These are phyloP conservation scores for Doryteuthis pealeii DNA, from an alignment of 1,140 invertebrate genomes.

Conservation along the genomic window DNA sequence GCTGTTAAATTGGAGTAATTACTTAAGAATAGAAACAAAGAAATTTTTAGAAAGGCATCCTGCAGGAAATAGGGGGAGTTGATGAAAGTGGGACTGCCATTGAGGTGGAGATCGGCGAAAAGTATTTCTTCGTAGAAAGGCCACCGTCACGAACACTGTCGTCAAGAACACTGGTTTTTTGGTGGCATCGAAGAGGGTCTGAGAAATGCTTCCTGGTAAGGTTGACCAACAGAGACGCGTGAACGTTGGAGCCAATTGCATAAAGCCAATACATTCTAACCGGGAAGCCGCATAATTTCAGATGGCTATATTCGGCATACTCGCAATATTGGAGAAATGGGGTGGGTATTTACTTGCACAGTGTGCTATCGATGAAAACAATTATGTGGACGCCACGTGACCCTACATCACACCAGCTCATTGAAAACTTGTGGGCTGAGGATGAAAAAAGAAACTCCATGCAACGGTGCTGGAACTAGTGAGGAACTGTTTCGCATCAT, in stretches of 20 bases:
- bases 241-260: constrained; percentile 20
- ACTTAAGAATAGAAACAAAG: constrained; percentile 10
- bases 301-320: too few relatives aligned
- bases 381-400: too few relatives aligned
- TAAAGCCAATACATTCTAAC: constrained; percentile 22
- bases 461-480: too few relatives aligned
- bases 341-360: too few relatives aligned
- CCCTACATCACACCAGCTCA: too few relatives aligned
- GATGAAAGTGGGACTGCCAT: constrained; percentile 14
- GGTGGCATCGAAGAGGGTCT: constrained; percentile 22
- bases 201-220: constrained; percentile 20
- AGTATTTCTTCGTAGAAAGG: constrained; percentile 27
- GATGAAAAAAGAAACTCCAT: too few relatives aligned
- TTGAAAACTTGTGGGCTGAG: too few relatives aligned
- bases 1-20: constrained; percentile 4
- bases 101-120: constrained; percentile 26
- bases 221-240: constrained; percentile 17
- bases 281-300: constrained; percentile 24
- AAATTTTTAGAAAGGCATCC: constrained; percentile 1
- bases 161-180: constrained; percentile 30
- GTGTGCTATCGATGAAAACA: too few relatives aligned
- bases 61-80: neutral
- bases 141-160: constrained; percentile 20
- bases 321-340: too few relatives aligned
- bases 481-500: too few relatives aligned